Evolutionary conservation across 2,113 vertebrate genomes (phyloP), one percentile per base, ranked within the genome.

Genomic region (Anolis carolinensis): DNA sequence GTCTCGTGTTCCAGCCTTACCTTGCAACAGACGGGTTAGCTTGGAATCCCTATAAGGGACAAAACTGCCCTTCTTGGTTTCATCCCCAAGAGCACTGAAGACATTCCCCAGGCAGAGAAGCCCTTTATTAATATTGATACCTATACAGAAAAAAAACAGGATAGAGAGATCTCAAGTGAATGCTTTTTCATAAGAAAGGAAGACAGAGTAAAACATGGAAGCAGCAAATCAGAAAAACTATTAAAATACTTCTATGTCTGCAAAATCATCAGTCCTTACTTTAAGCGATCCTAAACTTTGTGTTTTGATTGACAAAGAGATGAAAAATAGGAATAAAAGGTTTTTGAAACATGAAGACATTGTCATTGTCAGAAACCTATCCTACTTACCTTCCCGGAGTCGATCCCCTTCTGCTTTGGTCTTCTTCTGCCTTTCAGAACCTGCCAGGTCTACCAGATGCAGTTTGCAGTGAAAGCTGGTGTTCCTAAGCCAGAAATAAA

Each of bases 11-110:
- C 20, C 48, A 32, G 27, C 52, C 95, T 95, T 93, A 99, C 99
- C 98, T 96, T 99, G 98, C 67, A 99, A 95, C 77, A 99, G 95
- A 1, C 98, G 97, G 0, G 98, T 99, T 82, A 99, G 89, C 83
- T 99, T 99, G 0, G 99, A 99, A 94, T 99, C 98, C 95, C 99
- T 97, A 94, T 99, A 99, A n/a, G 98, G 98, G 59, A 99, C 97
- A 96, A 98, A 98, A 0, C 93, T 92, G 13, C 96, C 96, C 89
- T 97, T 99, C 91, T 98, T 99, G 48, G 95, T 97, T 79, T 99
- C 99, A 75, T 99, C 99, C 25, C 98, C 98, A 44, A 99, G 96
- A n/a, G 99, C 98, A 83, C 99, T 99, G 92, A 99, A 99, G 62
- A 99, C 98, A 59, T 99, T 99, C 27, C 98, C 99, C 95, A 99